Evolutionary conservation across 2,888 invertebrate genomes (phyloP).

Genomic region (Apamea monoglypha): DNA sequence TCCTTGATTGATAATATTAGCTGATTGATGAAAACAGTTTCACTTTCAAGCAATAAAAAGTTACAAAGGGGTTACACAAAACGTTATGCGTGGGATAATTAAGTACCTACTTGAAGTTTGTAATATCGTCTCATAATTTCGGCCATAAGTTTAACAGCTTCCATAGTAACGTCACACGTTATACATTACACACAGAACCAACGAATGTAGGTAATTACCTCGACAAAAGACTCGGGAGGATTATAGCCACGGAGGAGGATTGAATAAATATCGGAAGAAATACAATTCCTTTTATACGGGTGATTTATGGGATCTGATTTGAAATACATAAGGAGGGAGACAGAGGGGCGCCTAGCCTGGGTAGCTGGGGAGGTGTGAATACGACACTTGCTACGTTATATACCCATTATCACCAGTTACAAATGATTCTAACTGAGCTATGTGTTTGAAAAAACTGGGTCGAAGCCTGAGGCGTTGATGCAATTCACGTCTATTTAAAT

Average conservation of each 20-base stretch:
- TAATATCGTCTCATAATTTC: slow-evolving; percentile 8
- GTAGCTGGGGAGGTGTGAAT: slow-evolving; percentile 70
- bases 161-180: slow-evolving; percentile 40
- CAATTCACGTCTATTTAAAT: slow-evolving; percentile 86
- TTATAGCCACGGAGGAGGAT: slow-evolving; percentile 61
- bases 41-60: slow-evolving; percentile 19
- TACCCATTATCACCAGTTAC: slow-evolving; percentile 64
- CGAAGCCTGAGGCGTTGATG: slow-evolving; percentile 79
- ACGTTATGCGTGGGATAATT: slow-evolving; percentile 26
- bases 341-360: slow-evolving; percentile 77
- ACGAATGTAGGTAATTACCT: slow-evolving; percentile 50
- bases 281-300: slow-evolving; percentile 65
- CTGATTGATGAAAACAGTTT: slow-evolving; percentile 12
- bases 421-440: slow-evolving; percentile 68
- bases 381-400: slow-evolving; percentile 70
- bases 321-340: slow-evolving; percentile 79
- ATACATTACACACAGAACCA: slow-evolving; percentile 31
- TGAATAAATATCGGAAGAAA: slow-evolving; percentile 73
- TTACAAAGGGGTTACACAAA: slow-evolving; percentile 20
- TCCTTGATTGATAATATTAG: slow-evolving; percentile 31
- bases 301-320: slow-evolving; percentile 81
- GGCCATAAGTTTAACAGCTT: slow-evolving; percentile 37
- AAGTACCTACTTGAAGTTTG: slow-evolving; percentile 14
- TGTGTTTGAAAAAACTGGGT: slow-evolving; percentile 79
- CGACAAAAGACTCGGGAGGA: slow-evolving; percentile 55